These are phyloP conservation scores for Eilema depressum DNA, from an alignment of 2,888 invertebrate species.

Conservation along the genomic window DNA sequence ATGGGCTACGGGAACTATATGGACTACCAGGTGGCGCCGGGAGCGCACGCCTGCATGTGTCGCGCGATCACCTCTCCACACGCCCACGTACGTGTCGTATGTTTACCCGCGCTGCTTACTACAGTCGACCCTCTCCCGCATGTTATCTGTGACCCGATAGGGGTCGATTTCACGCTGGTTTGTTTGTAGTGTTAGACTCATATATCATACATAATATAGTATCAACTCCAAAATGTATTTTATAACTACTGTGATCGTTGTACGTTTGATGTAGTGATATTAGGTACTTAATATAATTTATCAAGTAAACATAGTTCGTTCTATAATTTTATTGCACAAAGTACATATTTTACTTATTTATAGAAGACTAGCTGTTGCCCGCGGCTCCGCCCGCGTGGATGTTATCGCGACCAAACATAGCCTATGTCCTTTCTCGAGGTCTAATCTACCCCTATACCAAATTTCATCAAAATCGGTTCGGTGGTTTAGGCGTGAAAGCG, in stretches of 20 bases:
- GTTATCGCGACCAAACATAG: too few species aligned
- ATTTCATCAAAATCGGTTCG: too few species aligned
- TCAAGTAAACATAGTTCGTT: slow-evolving; percentile 1
- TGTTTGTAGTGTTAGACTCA: slow-evolving; percentile 65
- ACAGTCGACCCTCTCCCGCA: slow-evolving; percentile 61
- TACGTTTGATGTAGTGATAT: slow-evolving; percentile 31
- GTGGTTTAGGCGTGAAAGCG: too few species aligned
- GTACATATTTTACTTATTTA: neutral
- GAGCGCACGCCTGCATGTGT: slow-evolving; percentile 83
- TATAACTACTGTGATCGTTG: slow-evolving; percentile 42
- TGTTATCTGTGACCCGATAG: slow-evolving; percentile 66
- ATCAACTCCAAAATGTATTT: slow-evolving; percentile 43
- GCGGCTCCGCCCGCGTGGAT: too few species aligned
- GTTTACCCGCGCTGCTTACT: slow-evolving; percentile 50
- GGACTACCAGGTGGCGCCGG: slow-evolving; percentile 93
- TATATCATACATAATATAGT: slow-evolving; percentile 27
- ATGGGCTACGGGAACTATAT: slow-evolving; percentile 97
- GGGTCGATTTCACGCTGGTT: slow-evolving; percentile 64
- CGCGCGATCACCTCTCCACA: slow-evolving; percentile 85
- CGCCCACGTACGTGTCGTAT: slow-evolving; percentile 78
- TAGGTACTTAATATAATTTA: slow-evolving; percentile 20
- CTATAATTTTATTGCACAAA: neutral
- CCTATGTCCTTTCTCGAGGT: too few species aligned
- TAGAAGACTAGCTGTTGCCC: too few species aligned
- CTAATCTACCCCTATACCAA: too few species aligned